phyloP scores from a whole-genome alignment of 1,140 invertebrate genomes.

The Zaprionus lachaisei region DNA sequence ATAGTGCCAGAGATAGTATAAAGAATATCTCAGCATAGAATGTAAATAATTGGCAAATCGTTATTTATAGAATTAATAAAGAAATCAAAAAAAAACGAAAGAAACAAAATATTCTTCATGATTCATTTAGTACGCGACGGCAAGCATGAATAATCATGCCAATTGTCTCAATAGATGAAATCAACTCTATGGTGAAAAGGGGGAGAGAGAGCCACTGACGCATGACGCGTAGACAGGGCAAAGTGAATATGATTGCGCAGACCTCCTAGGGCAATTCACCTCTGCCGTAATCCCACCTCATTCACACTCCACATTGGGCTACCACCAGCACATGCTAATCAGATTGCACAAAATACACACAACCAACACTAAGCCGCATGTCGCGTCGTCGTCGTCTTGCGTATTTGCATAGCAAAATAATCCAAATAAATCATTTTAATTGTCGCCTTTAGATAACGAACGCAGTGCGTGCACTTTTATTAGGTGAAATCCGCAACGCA shows the following conservation, averaged over 20 bases:
- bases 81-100: not conserved
- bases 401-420: slow-evolving; percentile 58
- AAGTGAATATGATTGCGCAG: not conserved
- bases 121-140: not conserved
- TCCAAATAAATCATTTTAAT: slow-evolving; percentile 62
- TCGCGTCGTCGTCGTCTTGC: slow-evolving; percentile 13
- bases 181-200: not conserved
- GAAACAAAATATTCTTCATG: not conserved
- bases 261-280: slow-evolving; percentile 1
- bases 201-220: slow-evolving; percentile 1
- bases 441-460: slow-evolving; percentile 58
- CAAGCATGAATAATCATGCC: not conserved
- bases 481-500: slow-evolving; percentile 44
- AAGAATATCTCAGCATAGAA: not conserved
- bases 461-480: slow-evolving; percentile 54
- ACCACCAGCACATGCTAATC: slow-evolving; percentile 39
- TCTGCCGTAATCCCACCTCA: too few relatives aligned
- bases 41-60: slow-evolving; percentile 18
- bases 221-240: slow-evolving; percentile 14
- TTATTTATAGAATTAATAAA: slow-evolving; percentile 25
- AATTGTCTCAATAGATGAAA: not conserved
- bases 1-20: slow-evolving; percentile 12
- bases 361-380: slow-evolving; percentile 9
- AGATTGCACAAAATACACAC: slow-evolving; percentile 36
- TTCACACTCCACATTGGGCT: not conserved